Evolutionary conservation across 2,888 invertebrate genomes (phyloP).

Genomic region (Pyrrhosoma nymphula): DNA sequence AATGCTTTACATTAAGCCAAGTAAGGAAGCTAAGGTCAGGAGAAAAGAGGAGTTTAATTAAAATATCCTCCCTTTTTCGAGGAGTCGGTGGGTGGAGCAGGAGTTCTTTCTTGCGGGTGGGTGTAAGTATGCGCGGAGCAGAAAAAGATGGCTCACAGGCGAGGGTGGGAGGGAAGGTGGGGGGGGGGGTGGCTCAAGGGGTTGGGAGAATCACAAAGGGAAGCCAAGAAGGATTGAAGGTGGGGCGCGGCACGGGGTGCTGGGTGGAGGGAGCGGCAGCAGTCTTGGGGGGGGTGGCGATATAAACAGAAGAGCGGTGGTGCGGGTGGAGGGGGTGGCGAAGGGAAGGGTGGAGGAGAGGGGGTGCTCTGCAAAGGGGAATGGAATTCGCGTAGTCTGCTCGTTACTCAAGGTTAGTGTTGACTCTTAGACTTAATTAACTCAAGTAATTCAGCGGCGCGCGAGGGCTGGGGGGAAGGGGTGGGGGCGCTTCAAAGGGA

Average conservation of each 20-base stretch:
- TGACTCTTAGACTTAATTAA: slow-evolving; percentile 67
- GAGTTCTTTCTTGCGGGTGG: background rate
- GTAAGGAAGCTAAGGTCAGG: slow-evolving; percentile 37
- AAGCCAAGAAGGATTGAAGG: background rate
- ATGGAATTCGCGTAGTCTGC: slow-evolving; percentile 69
- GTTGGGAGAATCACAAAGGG: background rate
- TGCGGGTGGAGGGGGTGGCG: slow-evolving; percentile 71
- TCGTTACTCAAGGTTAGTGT: slow-evolving; percentile 67
- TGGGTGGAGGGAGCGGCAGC: background rate
- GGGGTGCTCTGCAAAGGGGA: slow-evolving; percentile 70
- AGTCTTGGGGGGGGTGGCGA: background rate
- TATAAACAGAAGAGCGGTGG: slow-evolving; percentile 69
- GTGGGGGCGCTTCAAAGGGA: slow-evolving; percentile 30
- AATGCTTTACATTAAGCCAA: slow-evolving; percentile 55
- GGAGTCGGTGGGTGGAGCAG: background rate
- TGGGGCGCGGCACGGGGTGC: no score
- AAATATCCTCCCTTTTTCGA: slow-evolving; percentile 45
- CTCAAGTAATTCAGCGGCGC: slow-evolving; percentile 61
- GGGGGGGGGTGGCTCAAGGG: background rate
- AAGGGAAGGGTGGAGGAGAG: slow-evolving; percentile 74
- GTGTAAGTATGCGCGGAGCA: background rate
- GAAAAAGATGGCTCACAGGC: background rate
- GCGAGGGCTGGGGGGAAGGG: background rate
- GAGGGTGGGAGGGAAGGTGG: background rate
- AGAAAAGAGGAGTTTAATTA: slow-evolving; percentile 63